These are phyloP conservation scores for Subacronicta megacephala DNA, from an alignment of 2,888 invertebrate genomes.

Conservation along the genomic window DNA sequence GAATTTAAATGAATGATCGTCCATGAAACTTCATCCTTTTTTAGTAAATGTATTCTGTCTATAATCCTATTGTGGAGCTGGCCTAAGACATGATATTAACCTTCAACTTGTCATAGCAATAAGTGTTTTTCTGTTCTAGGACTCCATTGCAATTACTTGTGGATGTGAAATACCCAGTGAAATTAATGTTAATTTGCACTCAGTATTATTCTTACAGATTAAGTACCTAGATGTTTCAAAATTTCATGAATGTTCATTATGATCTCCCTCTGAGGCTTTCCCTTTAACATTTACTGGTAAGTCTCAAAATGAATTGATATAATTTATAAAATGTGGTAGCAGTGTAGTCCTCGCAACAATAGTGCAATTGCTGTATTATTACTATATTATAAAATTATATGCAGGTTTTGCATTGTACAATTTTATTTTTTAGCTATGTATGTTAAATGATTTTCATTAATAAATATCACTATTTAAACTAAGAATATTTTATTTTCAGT, in stretches of 20 bases:
- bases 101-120: constrained; percentile 72
- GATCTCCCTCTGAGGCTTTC: constrained; percentile 83
- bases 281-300: constrained; percentile 70
- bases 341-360: constrained; percentile 88
- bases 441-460: constrained; percentile 86
- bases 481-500: constrained; percentile 80
- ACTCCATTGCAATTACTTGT: constrained; percentile 72
- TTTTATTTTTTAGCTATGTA: constrained; percentile 87
- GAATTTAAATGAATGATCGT: constrained; percentile 68
- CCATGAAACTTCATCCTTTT: constrained; percentile 64
- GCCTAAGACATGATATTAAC: constrained; percentile 80
- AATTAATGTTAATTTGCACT: constrained; percentile 83
- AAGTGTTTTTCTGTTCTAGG: constrained; percentile 74
- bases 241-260: constrained; percentile 76
- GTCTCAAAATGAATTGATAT: constrained; percentile 77
- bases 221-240: constrained; percentile 76
- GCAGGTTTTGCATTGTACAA: constrained; percentile 88
- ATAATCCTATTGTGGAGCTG: constrained; percentile 73
- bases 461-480: constrained; percentile 86
- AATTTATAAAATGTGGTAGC: constrained; percentile 78
- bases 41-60: constrained; percentile 65
- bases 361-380: constrained; percentile 86
- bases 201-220: constrained; percentile 84
- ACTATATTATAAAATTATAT: constrained; percentile 83
- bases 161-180: constrained; percentile 78